Conservation (phyloP, 2,113 vertebrate genomes). For the Amblyopsis rosae region DNA sequence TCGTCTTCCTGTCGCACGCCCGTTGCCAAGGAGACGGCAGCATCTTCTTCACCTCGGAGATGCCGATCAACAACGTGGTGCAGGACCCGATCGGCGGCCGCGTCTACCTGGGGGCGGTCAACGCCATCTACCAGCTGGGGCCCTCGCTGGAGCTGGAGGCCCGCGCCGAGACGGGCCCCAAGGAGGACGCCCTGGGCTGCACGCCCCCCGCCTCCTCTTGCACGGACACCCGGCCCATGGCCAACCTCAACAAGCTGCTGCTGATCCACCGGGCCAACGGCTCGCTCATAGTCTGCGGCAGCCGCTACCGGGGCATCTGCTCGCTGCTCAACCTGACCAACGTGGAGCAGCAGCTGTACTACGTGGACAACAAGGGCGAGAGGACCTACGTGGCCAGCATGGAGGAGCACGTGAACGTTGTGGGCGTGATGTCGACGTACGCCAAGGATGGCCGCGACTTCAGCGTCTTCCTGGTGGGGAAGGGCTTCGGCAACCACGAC, state of each 20-base stretch:
- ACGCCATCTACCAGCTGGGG: constrained; percentile 84
- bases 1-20: constrained; percentile 43
- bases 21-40: constrained; percentile 38
- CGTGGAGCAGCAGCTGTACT: constrained; percentile 80
- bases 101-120: constrained; percentile 89
- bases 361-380: constrained; percentile 87
- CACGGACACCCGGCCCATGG: constrained; percentile 70
- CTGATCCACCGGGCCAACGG: constrained; percentile 77
- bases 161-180: constrained; percentile 76
- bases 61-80: constrained; percentile 85
- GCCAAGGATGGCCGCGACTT: constrained; percentile 9
- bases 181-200: constrained; percentile 83
- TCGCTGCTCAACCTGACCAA: constrained; percentile 84
- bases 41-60: constrained; percentile 67
- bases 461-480: constrained; percentile 86
- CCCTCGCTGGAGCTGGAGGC: constrained; percentile 66
- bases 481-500: constrained; percentile 88
- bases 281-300: constrained; percentile 88
- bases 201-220: constrained; percentile 88
- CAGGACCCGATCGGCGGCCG: constrained; percentile 82
- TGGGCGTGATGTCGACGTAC: constrained; percentile 84
- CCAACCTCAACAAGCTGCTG: constrained; percentile 91
- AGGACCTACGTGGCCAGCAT: constrained; percentile 93
- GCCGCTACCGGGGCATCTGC: constrained; percentile 91
- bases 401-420: constrained; percentile 84